These are phyloP conservation scores for Zeuzera pyrina DNA, from an alignment of 2,888 invertebrate genomes.

Conservation along the genomic window DNA sequence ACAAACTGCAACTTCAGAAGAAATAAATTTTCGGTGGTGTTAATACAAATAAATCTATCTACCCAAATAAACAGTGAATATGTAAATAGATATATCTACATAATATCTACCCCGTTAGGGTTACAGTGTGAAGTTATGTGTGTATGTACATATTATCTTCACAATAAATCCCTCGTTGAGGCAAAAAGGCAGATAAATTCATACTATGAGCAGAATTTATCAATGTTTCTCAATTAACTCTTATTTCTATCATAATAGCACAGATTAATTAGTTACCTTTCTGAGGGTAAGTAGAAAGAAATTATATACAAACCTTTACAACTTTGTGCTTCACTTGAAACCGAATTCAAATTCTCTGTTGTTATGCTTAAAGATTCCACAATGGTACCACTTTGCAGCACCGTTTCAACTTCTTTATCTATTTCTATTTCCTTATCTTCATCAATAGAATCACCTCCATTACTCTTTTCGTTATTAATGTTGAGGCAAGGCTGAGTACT, in stretches of 20 bases:
- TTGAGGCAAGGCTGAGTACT: conserved; percentile 60
- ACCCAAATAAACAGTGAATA: too few species aligned
- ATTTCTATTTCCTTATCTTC: conserved; percentile 59
- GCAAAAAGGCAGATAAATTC: background rate
- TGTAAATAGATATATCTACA: too few species aligned
- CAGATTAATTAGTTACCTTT: too few species aligned
- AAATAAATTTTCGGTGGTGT: too few species aligned
- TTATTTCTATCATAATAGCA: too few species aligned
- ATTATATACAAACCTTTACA: conserved; percentile 46
- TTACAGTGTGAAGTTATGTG: too few species aligned
- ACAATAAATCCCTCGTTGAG: background rate
- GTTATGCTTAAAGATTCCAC: conserved; percentile 62
- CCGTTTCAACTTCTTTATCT: conserved; percentile 65
- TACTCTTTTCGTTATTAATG: conserved; percentile 33
- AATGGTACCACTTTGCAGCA: conserved; percentile 61
- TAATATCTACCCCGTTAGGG: too few species aligned
- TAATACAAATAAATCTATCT: too few species aligned
- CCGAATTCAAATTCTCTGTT: conserved; percentile 53
- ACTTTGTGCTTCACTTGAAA: conserved; percentile 50
- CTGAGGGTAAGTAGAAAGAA: conserved; percentile 2
- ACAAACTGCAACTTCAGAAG: too few species aligned
- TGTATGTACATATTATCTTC: background rate
- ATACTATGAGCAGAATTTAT: too few species aligned
- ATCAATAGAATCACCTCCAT: conserved; percentile 26
- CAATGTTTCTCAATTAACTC: too few species aligned